Percentiles rank a stretch among this genome's conserved stretches.
Conservation (phyloP, 2,113 vertebrate species). For the Rhinogobius similis region DNA sequence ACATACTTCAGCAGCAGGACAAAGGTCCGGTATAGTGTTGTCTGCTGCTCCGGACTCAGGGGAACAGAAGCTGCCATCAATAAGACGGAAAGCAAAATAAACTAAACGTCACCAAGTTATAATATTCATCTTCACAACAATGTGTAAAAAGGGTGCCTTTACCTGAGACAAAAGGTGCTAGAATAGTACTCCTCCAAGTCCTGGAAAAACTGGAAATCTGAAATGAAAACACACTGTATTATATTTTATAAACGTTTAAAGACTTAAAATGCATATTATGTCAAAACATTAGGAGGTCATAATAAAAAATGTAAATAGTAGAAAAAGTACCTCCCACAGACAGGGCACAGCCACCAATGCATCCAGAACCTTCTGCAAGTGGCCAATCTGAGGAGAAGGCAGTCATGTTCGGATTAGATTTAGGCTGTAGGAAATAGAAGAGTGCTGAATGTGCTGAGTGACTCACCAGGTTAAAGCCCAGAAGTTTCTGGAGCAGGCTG, state of each 20-base stretch:
- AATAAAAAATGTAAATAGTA: background rate
- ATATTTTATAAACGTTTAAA: background rate
- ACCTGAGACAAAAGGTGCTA: conserved; percentile 90
- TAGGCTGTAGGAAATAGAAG: background rate
- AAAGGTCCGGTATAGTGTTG: conserved; percentile 87
- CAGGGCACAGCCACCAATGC: conserved; percentile 80
- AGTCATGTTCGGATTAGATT: background rate
- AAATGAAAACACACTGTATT: background rate
- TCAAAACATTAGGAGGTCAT: no score
- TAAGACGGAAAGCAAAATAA: conserved; percentile 11
- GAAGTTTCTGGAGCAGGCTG: conserved; percentile 89
- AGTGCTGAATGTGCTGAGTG: background rate
- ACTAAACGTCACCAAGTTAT: background rate
- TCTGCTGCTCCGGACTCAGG: conserved; percentile 80
- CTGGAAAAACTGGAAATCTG: conserved; percentile 77
- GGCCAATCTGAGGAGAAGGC: conserved; percentile 77
- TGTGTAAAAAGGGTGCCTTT: conserved; percentile 5
- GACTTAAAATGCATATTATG: no score
- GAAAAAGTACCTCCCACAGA: conserved; percentile 87
- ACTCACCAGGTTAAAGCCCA: conserved; percentile 89
- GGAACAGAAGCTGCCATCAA: conserved; percentile 82
- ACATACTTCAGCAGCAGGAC: conserved; percentile 88
- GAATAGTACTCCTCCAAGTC: conserved; percentile 85
- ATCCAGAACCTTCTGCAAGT: conserved; percentile 86
- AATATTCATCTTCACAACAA: background rate